Conservation (phyloP, 2,797 vertebrate species). For the Gallirallus australis region DNA sequence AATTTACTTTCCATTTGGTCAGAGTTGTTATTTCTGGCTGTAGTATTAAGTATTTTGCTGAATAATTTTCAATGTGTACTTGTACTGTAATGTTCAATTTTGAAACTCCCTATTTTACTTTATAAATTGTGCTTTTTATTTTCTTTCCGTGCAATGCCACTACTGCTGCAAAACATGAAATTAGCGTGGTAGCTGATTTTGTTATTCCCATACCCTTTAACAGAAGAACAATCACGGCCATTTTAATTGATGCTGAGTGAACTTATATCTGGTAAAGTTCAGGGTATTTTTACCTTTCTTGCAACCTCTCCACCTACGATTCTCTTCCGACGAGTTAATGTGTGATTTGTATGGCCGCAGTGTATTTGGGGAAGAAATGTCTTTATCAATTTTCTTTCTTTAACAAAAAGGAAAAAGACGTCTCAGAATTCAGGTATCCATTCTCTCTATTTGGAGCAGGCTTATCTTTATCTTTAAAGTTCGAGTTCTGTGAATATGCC, state of each 20-base stretch:
- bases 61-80: background rate
- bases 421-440: slow-evolving; percentile 5
- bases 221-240: background rate
- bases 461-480: background rate
- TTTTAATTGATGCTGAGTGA: background rate
- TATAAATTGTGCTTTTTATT: background rate
- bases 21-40: background rate
- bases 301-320: slow-evolving; percentile 78
- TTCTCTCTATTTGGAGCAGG: background rate
- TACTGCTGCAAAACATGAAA: background rate
- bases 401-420: slow-evolving; percentile 62
- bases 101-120: background rate
- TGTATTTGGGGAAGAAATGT: slow-evolving; percentile 56
- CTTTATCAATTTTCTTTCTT: slow-evolving; percentile 79
- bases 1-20: background rate
- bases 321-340: slow-evolving; percentile 35
- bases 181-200: background rate
- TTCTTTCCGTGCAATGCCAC: background rate
- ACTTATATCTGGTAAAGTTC: background rate
- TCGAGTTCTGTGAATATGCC: background rate
- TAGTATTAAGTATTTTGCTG: background rate
- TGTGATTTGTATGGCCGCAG: slow-evolving; percentile 83
- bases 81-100: background rate
- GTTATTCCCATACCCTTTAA: background rate
- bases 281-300: slow-evolving; percentile 56